These are phyloP conservation scores for Agrochola lychnidis DNA, from an alignment of 2,888 invertebrate species.

Conservation along the genomic window DNA sequence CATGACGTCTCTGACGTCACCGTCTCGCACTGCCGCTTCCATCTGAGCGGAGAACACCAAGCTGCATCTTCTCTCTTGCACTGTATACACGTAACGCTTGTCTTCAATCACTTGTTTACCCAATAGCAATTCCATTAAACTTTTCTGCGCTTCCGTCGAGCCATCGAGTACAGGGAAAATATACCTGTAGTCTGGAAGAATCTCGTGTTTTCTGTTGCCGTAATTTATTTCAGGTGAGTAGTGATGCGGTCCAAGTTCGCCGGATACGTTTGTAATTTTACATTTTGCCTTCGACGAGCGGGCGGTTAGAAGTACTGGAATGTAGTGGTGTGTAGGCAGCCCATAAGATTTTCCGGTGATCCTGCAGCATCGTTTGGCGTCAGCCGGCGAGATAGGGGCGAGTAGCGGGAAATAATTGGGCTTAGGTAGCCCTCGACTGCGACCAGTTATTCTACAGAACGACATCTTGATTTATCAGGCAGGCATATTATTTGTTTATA, in stretches of 20 bases:
- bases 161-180: slow-evolving; percentile 94
- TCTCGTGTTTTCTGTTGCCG: slow-evolving; percentile 92
- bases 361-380: slow-evolving; percentile 94
- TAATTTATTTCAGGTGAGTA: slow-evolving; percentile 91
- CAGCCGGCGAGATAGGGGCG: slow-evolving; percentile 95
- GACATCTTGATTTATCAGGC: slow-evolving; percentile 89
- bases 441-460: slow-evolving; percentile 95
- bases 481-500: slow-evolving; percentile 87
- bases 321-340: slow-evolving; percentile 94
- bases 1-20: slow-evolving; percentile 94
- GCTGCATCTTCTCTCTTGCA: slow-evolving; percentile 93
- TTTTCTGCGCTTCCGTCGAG: slow-evolving; percentile 92
- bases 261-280: slow-evolving; percentile 92
- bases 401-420: slow-evolving; percentile 95
- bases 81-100: slow-evolving; percentile 93
- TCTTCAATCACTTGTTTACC: slow-evolving; percentile 91
- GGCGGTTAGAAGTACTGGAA: slow-evolving; percentile 92
- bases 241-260: slow-evolving; percentile 91
- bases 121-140: slow-evolving; percentile 91
- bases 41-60: slow-evolving; percentile 94
- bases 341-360: slow-evolving; percentile 95
- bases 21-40: slow-evolving; percentile 94
- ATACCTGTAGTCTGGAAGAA: slow-evolving; percentile 93
- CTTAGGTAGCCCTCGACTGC: slow-evolving; percentile 94
- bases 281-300: slow-evolving; percentile 90